Evolutionary conservation across 2,888 invertebrate genomes (phyloP).

Genomic region (Ganaspis brasiliensis): DNA sequence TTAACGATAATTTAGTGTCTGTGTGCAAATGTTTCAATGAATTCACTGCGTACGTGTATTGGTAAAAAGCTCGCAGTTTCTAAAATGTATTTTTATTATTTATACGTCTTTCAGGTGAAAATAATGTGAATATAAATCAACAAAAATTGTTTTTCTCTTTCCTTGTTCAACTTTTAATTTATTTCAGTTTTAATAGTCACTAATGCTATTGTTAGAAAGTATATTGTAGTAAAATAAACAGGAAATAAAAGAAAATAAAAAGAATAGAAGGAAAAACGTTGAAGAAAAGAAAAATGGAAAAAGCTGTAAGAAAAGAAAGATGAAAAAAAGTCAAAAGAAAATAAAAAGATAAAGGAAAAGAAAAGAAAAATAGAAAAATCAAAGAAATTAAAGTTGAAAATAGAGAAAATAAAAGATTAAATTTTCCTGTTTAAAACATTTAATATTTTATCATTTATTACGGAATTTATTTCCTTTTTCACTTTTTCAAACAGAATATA

Average conservation of each 20-base stretch:
- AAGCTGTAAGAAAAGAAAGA: no score
- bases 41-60: not conserved
- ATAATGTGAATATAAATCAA: constrained; percentile 8
- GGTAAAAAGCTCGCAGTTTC: not conserved
- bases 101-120: constrained; percentile 6
- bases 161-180: not conserved
- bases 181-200: no score
- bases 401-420: not conserved
- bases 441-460: not conserved
- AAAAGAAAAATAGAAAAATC: not conserved
- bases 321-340: no score
- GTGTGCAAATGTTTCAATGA: constrained; percentile 3
- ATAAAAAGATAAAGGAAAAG: no score
- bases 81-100: constrained; percentile 21
- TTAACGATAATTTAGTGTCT: constrained; percentile 5
- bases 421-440: not conserved
- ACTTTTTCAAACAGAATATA: not conserved
- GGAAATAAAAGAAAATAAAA: no score
- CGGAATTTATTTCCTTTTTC: not conserved
- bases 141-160: constrained; percentile 1
- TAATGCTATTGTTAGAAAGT: no score
- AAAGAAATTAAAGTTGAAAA: not conserved
- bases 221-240: no score
- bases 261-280: no score
- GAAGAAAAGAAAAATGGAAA: no score